These are phyloP conservation scores for Lepidocyrtoides sp. DNA, from an alignment of 2,888 invertebrate species.

Conservation along the genomic window DNA sequence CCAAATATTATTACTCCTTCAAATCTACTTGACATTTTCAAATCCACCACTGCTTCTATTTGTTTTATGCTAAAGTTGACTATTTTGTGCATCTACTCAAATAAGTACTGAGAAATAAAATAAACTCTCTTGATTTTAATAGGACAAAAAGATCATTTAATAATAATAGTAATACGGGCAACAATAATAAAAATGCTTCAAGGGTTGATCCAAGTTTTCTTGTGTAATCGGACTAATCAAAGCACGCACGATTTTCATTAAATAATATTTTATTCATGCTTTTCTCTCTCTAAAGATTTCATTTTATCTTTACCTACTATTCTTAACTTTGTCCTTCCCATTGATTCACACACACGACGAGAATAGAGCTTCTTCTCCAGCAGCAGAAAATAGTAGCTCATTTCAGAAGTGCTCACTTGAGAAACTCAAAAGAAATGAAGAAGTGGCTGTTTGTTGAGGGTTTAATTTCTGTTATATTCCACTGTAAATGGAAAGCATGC, in stretches of 20 bases:
- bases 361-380: slow-evolving; percentile 20
- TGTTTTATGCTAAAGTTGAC: too few relatives aligned
- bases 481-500: background rate
- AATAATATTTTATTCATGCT: background rate
- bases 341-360: background rate
- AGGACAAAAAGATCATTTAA: background rate
- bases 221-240: slow-evolving; percentile 25
- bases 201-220: background rate
- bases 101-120: background rate
- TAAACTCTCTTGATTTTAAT: background rate
- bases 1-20: slow-evolving; percentile 37
- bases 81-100: background rate
- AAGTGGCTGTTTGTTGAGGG: background rate
- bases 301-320: background rate
- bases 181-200: slow-evolving; percentile 12
- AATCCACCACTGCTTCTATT: too few relatives aligned
- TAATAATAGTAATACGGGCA: too few relatives aligned
- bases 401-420: slow-evolving; percentile 30
- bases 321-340: background rate
- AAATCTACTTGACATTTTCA: background rate
- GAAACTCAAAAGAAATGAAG: slow-evolving; percentile 31
- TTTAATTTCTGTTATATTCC: background rate
- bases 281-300: slow-evolving; percentile 7
- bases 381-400: slow-evolving; percentile 2
- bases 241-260: slow-evolving; percentile 33